Evolutionary conservation across 2,797 vertebrate species (phyloP).

Genomic region (Parotocinclus haroldoi): DNA sequence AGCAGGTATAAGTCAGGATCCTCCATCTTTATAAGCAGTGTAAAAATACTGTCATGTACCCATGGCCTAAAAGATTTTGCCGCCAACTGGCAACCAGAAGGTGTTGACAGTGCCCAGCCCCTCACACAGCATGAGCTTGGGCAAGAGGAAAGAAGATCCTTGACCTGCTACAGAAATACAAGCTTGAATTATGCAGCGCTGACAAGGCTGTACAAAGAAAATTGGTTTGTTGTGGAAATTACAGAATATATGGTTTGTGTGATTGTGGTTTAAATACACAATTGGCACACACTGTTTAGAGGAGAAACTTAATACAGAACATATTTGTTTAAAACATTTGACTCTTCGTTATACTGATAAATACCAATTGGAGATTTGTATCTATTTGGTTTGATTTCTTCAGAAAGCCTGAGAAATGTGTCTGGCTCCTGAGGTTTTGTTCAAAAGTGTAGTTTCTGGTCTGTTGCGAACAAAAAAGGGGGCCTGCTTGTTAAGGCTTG

Average conservation of each 20-base stretch:
- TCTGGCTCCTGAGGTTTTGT: slow-evolving; percentile 37
- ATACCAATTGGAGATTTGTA: slow-evolving; percentile 6
- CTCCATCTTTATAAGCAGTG: slow-evolving; percentile 27
- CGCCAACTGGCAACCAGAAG: slow-evolving; percentile 39
- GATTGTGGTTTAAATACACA: slow-evolving; percentile 10
- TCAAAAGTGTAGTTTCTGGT: slow-evolving; percentile 39
- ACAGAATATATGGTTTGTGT: slow-evolving; percentile 6
- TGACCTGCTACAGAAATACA: slow-evolving; percentile 24
- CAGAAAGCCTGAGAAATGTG: slow-evolving; percentile 32
- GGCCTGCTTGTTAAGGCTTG: slow-evolving; percentile 43
- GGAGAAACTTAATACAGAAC: not conserved
- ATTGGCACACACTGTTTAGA: not conserved
- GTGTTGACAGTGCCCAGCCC: slow-evolving; percentile 39
- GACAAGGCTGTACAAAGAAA: slow-evolving; percentile 25
- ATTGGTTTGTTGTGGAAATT: slow-evolving; percentile 3
- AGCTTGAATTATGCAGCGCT: slow-evolving; percentile 20
- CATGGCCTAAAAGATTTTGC: slow-evolving; percentile 38
- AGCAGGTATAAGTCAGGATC: slow-evolving; percentile 35
- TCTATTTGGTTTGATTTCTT: slow-evolving; percentile 4
- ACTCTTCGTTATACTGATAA: not conserved
- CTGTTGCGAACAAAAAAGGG: slow-evolving; percentile 39
- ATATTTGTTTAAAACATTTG: not conserved
- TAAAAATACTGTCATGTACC: slow-evolving; percentile 51
- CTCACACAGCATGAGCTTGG: slow-evolving; percentile 40
- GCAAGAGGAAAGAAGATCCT: slow-evolving; percentile 20